Evolutionary conservation across 2,888 invertebrate genomes (phyloP).

Genomic region (Hymenopus coronatus): DNA sequence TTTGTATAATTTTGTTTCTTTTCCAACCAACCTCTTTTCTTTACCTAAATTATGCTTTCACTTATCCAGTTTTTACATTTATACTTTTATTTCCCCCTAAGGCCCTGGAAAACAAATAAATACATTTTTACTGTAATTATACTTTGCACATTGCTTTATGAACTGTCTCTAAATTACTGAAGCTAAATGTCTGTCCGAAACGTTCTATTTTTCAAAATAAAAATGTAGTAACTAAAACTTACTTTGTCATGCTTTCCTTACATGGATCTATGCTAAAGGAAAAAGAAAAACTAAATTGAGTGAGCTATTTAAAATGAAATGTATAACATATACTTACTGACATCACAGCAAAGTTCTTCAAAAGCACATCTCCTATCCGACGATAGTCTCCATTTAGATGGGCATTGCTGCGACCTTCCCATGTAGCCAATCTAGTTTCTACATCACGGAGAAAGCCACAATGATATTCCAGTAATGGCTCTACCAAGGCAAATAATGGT

Average conservation of each 20-base stretch:
- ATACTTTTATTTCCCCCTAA: no score
- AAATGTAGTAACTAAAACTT: neutral
- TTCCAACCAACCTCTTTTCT: no score
- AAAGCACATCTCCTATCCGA: constrained; percentile 72
- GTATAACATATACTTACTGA: constrained; percentile 47
- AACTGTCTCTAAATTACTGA: no score
- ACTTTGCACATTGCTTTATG: no score
- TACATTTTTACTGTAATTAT: no score
- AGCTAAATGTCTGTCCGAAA: no score
- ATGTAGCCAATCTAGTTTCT: constrained; percentile 69
- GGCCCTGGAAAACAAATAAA: no score
- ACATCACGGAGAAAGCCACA: constrained; percentile 75
- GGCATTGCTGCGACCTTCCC: constrained; percentile 62
- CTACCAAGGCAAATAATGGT: constrained; percentile 58
- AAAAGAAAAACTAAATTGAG: neutral
- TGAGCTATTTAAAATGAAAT: neutral
- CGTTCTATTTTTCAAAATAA: no score
- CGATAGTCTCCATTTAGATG: constrained; percentile 53
- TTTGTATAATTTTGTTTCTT: no score
- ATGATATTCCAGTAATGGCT: constrained; percentile 79
- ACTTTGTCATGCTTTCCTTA: no score
- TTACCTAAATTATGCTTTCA: no score
- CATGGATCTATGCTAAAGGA: neutral
- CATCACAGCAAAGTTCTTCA: constrained; percentile 63
- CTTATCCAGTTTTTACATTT: no score